phyloP scores from a whole-genome alignment of 2,888 invertebrate genomes.

The Spilosoma lubricipeda region DNA sequence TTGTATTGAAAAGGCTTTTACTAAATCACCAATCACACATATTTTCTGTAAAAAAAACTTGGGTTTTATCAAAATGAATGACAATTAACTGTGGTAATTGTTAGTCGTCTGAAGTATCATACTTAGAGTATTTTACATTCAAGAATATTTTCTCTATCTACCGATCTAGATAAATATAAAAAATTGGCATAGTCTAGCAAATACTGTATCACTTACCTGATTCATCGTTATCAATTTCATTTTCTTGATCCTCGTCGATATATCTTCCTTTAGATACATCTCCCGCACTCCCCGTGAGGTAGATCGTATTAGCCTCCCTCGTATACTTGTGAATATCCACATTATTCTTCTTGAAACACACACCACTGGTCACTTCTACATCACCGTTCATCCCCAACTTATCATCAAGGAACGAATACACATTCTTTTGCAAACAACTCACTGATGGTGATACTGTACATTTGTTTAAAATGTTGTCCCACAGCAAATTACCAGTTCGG shows the following conservation, averaged over 20 bases:
- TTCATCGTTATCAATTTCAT: constrained; percentile 70
- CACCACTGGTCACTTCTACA: constrained; percentile 88
- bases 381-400: constrained; percentile 88
- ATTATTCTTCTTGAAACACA: constrained; percentile 88
- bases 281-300: constrained; percentile 73
- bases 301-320: constrained; percentile 83
- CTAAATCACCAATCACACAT: too few relatives aligned
- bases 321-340: constrained; percentile 86
- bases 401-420: constrained; percentile 90
- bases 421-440: constrained; percentile 92
- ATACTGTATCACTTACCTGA: constrained; percentile 63
- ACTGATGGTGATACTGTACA: constrained; percentile 89
- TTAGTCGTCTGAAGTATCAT: too few relatives aligned
- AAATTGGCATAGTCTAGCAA: background rate
- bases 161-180: background rate
- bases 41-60: too few relatives aligned
- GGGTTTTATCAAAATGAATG: too few relatives aligned
- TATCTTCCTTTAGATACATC: constrained; percentile 74
- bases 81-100: too few relatives aligned
- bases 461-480: constrained; percentile 91
- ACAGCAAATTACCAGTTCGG: constrained; percentile 88
- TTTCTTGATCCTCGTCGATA: constrained; percentile 44
- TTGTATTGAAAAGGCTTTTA: too few relatives aligned
- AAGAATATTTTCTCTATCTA: too few relatives aligned
- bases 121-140: too few relatives aligned